Evolutionary conservation across 1,140 invertebrate species (phyloP).

Genomic region (Lineus longissimus): DNA sequence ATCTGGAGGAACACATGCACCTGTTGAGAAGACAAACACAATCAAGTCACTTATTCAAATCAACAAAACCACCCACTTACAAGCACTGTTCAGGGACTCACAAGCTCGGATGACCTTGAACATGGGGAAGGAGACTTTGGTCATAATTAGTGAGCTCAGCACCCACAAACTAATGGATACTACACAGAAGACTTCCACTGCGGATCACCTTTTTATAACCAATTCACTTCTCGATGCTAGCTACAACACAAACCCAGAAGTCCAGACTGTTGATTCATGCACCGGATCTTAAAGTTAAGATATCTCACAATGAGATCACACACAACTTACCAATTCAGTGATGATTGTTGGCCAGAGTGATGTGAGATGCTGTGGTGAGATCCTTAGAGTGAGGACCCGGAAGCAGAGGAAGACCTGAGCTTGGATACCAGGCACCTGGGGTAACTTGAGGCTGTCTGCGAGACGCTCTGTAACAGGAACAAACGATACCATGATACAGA

Average conservation of each 20-base stretch:
- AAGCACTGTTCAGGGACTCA: no score
- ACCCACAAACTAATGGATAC: no score
- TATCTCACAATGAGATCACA: not conserved
- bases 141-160: no score
- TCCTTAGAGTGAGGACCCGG: slow-evolving; percentile 79
- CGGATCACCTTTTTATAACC: no score
- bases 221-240: no score
- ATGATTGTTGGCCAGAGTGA: slow-evolving; percentile 93
- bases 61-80: not conserved
- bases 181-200: no score
- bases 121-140: no score
- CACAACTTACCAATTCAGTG: slow-evolving; percentile 70
- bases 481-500: not conserved
- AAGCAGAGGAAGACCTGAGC: slow-evolving; percentile 88
- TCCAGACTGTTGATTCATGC: no score
- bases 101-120: no score
- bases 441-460: slow-evolving; percentile 76
- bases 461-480: slow-evolving; percentile 68
- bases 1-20: slow-evolving; percentile 85
- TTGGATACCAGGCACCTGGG: slow-evolving; percentile 77
- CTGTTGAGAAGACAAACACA: slow-evolving; percentile 39
- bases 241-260: no score
- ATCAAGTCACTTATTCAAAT: slow-evolving; percentile 3
- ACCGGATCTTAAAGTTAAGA: no score
- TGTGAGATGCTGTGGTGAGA: slow-evolving; percentile 81